These are phyloP conservation scores for Megamerina dolium DNA, from an alignment of 2,888 invertebrate genomes.

Conservation along the genomic window DNA sequence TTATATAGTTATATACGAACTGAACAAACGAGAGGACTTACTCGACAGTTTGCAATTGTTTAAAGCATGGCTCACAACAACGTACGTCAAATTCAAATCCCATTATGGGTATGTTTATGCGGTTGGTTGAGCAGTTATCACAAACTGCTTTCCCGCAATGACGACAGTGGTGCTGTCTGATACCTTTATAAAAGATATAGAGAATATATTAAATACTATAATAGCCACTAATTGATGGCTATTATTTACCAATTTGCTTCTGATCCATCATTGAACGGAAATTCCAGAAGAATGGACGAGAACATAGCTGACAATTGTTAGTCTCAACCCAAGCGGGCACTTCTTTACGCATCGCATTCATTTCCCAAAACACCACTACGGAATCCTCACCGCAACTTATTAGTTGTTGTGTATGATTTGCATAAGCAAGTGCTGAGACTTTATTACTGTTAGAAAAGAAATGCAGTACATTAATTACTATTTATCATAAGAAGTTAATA, in stretches of 20 bases:
- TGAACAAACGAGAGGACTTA: conserved; percentile 55
- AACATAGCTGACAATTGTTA: conserved; percentile 90
- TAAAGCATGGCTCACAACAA: conserved; percentile 88
- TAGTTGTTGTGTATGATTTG: conserved; percentile 70
- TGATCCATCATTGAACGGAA: conserved; percentile 97
- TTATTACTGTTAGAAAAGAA: conserved; percentile 61
- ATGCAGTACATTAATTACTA: neutral
- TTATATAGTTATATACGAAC: neutral
- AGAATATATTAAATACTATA: too few species aligned
- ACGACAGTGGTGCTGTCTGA: conserved; percentile 86
- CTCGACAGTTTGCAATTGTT: conserved; percentile 77
- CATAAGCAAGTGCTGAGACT: conserved; percentile 83
- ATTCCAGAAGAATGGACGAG: conserved; percentile 98
- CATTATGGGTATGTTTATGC: conserved; percentile 88
- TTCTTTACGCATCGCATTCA: conserved; percentile 81
- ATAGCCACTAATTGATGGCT: neutral
- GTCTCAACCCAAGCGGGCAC: conserved; percentile 95
- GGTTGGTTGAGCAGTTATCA: conserved; percentile 82
- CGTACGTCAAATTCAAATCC: conserved; percentile 98
- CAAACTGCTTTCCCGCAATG: conserved; percentile 95
- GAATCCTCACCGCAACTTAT: conserved; percentile 90
- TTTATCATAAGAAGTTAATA: neutral
- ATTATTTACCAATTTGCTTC: conserved; percentile 63
- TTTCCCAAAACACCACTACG: conserved; percentile 90
- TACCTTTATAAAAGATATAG: too few species aligned